Evolutionary conservation across 1,140 invertebrate genomes (phyloP), one percentile per base, ranked within the genome.

Genomic region (Drosophila repleta): DNA sequence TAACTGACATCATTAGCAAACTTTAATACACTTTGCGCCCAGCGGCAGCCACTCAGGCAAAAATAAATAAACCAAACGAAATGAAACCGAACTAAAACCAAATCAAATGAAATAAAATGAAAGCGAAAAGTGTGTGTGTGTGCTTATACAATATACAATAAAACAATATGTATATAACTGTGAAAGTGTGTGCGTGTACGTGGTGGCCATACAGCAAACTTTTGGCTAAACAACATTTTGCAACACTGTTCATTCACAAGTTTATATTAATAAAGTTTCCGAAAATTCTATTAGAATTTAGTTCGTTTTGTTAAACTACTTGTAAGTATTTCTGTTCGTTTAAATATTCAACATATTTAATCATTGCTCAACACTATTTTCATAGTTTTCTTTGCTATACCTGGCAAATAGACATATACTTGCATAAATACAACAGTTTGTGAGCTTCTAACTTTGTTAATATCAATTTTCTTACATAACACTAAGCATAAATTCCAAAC

Each of bases 1-100:
- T 83, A 88, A 77, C 83, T 74, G 79, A 83, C 79, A 88, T 88
- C 83, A 83, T 88, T 88, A 88, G 83, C 58, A 71, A 88, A 88
- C 79, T 88, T 88, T 88, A 83, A 82, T 76, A 69, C 75, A 87
- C 61, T 85, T 85, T 81, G 49, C 55, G 63, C 62, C 68, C 63
- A 39, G 35, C 8, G 55, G 49, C 43, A 57, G 58, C 37, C 43
- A 39, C 32, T 35, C 11, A 15, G 56, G 58, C 61, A 74, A 67
- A 65, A 63, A 74, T 63, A 71, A 57, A 63, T 56, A 64, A 69
- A 45, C 61, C 51, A 61, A 70, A 45, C 61, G 56, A 64, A 70
- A 60, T 58, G 57, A 57, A 67, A 43, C 51, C 37, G 37, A 70
- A 60, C 58, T 37, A 35, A 69, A 82, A 70, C 56, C 45, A 73